Conservation (phyloP, 2,797 vertebrate genomes). For the Epinephelus coioides region DNA sequence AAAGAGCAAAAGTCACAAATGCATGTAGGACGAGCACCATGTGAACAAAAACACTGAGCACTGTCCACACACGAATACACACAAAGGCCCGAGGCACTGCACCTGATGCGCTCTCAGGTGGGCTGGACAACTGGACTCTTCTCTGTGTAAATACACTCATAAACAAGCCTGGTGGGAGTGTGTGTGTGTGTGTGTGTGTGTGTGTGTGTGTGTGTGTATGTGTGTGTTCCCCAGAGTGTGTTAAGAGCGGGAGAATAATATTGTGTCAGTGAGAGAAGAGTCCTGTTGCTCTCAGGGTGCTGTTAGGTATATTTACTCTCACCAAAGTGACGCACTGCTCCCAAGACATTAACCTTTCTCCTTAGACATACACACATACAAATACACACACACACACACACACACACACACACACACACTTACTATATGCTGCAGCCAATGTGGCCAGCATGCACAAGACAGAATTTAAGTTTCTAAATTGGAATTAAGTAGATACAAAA, state of each 20-base stretch:
- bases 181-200: conserved; percentile 3
- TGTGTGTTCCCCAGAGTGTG: conserved; percentile 66
- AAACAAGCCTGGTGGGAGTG: conserved; percentile 73
- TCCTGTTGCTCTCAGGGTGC: conserved; percentile 68
- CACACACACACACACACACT: background rate
- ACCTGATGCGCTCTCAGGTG: conserved; percentile 60
- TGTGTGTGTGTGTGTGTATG: conserved; percentile 1
- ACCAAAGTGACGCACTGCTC: conserved; percentile 76
- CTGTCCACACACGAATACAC: conserved; percentile 23
- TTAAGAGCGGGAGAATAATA: conserved; percentile 82
- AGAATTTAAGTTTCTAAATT: background rate
- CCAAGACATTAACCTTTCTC: conserved; percentile 66
- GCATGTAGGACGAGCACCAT: background rate
- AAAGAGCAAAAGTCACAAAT: conserved; percentile 50
- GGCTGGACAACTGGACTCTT: conserved; percentile 65
- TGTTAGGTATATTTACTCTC: conserved; percentile 79
- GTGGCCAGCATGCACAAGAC: background rate
- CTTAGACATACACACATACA: conserved; percentile 30
- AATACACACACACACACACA: background rate
- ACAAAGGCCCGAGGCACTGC: conserved; percentile 28
- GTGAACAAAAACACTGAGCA: conserved; percentile 33
- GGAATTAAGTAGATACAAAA: background rate
- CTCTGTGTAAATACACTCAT: conserved; percentile 63
- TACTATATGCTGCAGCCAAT: background rate
- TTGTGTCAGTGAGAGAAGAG: conserved; percentile 78